A percentile compares a stretch with the other conserved stretches of the same genome.
Conservation (phyloP, 2,888 invertebrate species). For the Iselma pallidipennis region DNA sequence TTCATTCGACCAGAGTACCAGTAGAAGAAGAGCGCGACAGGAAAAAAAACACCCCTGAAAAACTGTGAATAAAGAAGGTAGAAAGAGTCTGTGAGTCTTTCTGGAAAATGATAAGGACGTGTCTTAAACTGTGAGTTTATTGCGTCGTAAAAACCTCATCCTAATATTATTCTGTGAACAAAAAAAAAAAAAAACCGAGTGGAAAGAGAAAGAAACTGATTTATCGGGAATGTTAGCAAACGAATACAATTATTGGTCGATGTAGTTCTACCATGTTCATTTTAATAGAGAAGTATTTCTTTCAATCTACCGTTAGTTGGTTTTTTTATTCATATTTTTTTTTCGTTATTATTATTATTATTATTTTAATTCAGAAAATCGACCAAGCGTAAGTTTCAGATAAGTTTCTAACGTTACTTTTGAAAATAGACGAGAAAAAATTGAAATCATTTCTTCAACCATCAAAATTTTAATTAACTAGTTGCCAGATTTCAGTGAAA, state of each 20-base stretch:
- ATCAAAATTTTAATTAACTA: not conserved
- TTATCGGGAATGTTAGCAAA: conserved; percentile 15
- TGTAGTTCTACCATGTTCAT: conserved; percentile 15
- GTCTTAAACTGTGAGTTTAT: conserved; percentile 30
- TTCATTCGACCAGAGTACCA: conserved; percentile 8
- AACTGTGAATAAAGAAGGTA: conserved; percentile 24
- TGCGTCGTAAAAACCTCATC: conserved; percentile 26
- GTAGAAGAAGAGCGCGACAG: conserved; percentile 2
- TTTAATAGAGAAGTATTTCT: not conserved
- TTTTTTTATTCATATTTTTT: not conserved
- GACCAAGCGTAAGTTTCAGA: conserved; percentile 39
- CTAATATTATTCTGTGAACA: conserved; percentile 29
- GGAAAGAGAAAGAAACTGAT: conserved; percentile 13
- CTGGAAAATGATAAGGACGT: conserved; percentile 28
- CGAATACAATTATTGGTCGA: conserved; percentile 20
- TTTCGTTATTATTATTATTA: conserved; percentile 32
- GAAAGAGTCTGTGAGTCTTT: conserved; percentile 20
- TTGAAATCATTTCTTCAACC: not conserved
- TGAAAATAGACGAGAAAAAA: not conserved
- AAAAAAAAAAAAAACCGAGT: too few species aligned
- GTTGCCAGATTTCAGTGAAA: conserved; percentile 28
- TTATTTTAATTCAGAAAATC: conserved; percentile 43
- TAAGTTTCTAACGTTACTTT: conserved; percentile 28
- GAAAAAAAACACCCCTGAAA: conserved; percentile 9
- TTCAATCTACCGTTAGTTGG: not conserved